Evolutionary conservation across 2,797 vertebrate genomes (phyloP).

Genomic region (Muscicapa comitata): DNA sequence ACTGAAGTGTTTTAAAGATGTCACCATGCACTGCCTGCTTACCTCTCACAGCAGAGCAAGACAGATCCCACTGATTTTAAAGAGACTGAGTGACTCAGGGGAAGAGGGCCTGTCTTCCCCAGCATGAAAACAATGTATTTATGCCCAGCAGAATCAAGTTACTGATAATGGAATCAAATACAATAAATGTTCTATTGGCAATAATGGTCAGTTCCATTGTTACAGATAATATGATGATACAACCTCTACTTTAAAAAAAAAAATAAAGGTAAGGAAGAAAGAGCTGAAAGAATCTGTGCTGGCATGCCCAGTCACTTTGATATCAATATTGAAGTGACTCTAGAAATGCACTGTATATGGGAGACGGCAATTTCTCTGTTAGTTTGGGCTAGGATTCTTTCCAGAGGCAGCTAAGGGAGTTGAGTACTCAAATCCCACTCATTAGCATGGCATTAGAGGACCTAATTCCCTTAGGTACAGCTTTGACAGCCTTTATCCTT

Average conservation of each 20-base stretch:
- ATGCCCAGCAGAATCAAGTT: not conserved
- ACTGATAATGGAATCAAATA: not conserved
- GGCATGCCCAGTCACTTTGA: not conserved
- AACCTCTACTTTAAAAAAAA: not conserved
- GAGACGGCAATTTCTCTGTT: not conserved
- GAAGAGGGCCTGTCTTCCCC: not conserved
- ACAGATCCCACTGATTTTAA: not conserved
- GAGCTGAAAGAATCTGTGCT: slow-evolving; percentile 3
- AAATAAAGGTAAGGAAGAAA: not conserved
- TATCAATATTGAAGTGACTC: not conserved
- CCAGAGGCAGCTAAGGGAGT: not conserved
- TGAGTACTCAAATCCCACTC: not conserved
- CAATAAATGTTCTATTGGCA: not conserved
- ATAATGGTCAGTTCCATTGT: not conserved
- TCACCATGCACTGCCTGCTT: not conserved
- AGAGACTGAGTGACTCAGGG: not conserved
- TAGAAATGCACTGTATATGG: not conserved
- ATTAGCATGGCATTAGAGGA: not conserved
- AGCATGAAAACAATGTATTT: not conserved
- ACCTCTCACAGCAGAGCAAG: not conserved
- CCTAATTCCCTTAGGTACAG: not conserved
- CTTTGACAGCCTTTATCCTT: not conserved
- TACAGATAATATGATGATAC: not conserved
- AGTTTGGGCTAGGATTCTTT: not conserved
- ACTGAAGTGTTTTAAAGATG: not conserved